Base-by-base conservation (phyloP, 2,113 vertebrate species). In the Lipotes vexillifer region DNA sequence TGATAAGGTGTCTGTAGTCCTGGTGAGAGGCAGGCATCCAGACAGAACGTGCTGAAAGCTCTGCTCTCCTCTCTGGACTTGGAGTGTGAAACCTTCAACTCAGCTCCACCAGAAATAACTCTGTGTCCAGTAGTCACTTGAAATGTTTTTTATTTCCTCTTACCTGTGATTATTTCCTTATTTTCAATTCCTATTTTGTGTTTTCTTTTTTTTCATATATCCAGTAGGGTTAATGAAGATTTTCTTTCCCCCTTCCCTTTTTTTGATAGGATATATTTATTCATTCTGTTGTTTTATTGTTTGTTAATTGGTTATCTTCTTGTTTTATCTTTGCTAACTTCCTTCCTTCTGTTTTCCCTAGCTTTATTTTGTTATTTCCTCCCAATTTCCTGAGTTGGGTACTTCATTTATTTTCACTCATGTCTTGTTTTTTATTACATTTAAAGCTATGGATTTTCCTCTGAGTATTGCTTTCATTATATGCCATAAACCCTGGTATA, bases 401-500 rank as follows among this genome's bases (percentile, higher is more conserved):
- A 12, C 46, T 75, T 77, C 55, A 41, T 91, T 94, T 66, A 41
- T 68, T 97, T 94, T 78, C 46, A 74, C 17, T 80, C 36, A 41
- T 87, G n/a, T 92, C 55, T 82, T 55, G 8, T 59, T 61, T 78
- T 38, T 75, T 38, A 44, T 33, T 93, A 0, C 63, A 85, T 86
- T 87, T 59, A 93, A 94, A 49, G 14, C 77, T 93, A 17, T 86
- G 71, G 88, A 49, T 94, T 96, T 96, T 89, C 61, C 82, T 93
- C 46, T 77, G 8, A 68, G 61, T 59, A 71, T 77, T 82, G 27
- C 77, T 88, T 83, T 77, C 81, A 95, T 92, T 91, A 57, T 93
- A 44, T 14, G 46, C 41, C 46, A 78, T 72, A 86, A 96, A 69
- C 36, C 49, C 59, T 55, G 46, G 25, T 41, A 66, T 49, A 65